Conservation (phyloP, 2,113 vertebrate species). For the Engystomops pustulosus region DNA sequence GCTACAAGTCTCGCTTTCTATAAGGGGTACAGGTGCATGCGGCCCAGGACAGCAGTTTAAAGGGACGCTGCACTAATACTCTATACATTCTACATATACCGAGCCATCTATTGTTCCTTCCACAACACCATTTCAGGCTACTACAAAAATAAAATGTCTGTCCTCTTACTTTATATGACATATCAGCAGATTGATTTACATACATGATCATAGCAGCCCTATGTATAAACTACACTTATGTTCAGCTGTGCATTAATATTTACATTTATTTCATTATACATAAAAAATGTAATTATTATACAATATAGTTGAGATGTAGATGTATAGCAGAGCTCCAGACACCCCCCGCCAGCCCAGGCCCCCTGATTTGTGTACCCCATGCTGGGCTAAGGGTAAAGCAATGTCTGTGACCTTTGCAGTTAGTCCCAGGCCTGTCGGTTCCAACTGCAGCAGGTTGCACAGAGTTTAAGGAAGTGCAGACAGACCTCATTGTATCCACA, state of each 20-base stretch:
- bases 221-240: too few relatives aligned
- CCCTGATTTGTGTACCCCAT: background rate
- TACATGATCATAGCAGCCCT: too few relatives aligned
- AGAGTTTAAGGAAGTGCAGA: conserved; percentile 57
- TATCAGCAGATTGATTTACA: background rate
- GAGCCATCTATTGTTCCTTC: background rate
- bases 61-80: background rate
- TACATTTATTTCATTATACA: too few relatives aligned
- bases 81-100: background rate
- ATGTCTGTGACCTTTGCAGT: conserved; percentile 53
- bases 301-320: background rate
- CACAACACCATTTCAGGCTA: background rate
- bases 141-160: background rate
- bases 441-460: conserved; percentile 42
- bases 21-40: conserved; percentile 7
- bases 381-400: conserved; percentile 7
- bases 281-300: too few relatives aligned
- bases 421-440: conserved; percentile 44
- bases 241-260: too few relatives aligned
- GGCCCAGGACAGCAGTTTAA: conserved; percentile 15
- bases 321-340: background rate
- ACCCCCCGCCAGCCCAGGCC: background rate
- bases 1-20: background rate
- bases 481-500: conserved; percentile 45
- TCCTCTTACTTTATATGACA: background rate